Evolutionary conservation across 2,113 vertebrate genomes (phyloP), one percentile per base, ranked within the genome.

Genomic region (Pelecanoides urinatrix): DNA sequence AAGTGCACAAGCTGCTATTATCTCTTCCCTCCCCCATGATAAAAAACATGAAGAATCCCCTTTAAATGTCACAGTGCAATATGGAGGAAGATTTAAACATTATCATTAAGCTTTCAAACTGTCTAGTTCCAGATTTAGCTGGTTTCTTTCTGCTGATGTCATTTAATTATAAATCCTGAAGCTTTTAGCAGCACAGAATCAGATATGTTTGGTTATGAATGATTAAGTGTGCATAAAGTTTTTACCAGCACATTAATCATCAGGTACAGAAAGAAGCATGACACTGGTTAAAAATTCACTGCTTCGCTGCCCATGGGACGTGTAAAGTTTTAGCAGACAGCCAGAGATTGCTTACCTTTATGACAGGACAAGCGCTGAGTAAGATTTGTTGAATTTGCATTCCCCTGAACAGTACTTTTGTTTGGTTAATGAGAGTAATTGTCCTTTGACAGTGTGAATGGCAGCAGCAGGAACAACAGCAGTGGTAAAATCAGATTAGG

Each of bases 231-330:
- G 95, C 94, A 97, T 97, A 88, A 97, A 96, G 92, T 95, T 98
- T 97, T 98, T 94, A 97, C 95, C 91, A 97, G 89, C 88, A 94
- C 90, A 98, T 98, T 98, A 97, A 98, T 98, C 91, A 97, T 66
- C 38, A 6, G 78, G 75, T 92, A 65, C 58, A 88, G 92, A 96
- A 96, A 93, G 87, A 95, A 92, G 84, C 78, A 94, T 85, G 80
- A 88, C 77, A 97, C 75, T 94, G 79, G 95, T 90, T 97, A 97
- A 97, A 94, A 97, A 97, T 88, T 96, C 93, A 94, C 92, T 4
- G 59, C 90, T 92, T 86, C 67, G 70, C 86, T 74, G 44, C 53
- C 85, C 82, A 45, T 26, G 83, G 80, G 86, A 94, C 76, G 67
- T 36, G 50, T 81, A 90, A 94, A 90, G 52, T 86, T 75, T 81